phyloP scores from a whole-genome alignment of 2,888 invertebrate species.

The Tiphia femorata region DNA sequence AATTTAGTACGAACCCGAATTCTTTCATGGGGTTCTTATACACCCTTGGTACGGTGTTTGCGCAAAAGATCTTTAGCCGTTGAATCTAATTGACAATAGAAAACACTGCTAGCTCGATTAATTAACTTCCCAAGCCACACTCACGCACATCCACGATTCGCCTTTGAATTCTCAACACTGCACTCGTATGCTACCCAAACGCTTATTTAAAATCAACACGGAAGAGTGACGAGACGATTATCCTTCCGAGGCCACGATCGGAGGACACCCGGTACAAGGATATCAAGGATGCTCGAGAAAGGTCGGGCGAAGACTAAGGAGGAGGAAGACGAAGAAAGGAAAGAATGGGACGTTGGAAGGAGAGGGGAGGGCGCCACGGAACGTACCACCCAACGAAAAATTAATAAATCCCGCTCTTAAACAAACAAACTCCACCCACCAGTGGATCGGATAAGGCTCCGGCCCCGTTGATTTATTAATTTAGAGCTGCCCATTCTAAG shows the following conservation, averaged over 20 bases:
- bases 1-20: too few species aligned
- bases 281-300: conserved; percentile 40
- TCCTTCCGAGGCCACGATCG: neutral
- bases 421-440: conserved; percentile 68
- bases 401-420: conserved; percentile 68
- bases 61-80: too few species aligned
- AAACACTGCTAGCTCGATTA: too few species aligned
- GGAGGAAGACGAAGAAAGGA: conserved; percentile 24
- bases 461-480: conserved; percentile 68
- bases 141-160: too few species aligned
- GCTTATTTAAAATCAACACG: too few species aligned
- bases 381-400: conserved; percentile 66
- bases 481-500: conserved; percentile 68
- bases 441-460: conserved; percentile 65
- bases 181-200: too few species aligned
- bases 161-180: too few species aligned
- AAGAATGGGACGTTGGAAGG: conserved; percentile 33
- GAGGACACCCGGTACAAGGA: neutral
- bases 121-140: too few species aligned
- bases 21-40: too few species aligned
- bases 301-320: conserved; percentile 25
- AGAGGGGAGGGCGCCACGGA: conserved; percentile 33
- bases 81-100: too few species aligned
- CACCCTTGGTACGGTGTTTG: too few species aligned
- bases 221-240: too few species aligned